Base-by-base conservation (phyloP, 2,888 invertebrate genomes). In the Lycaena phlaeas region DNA sequence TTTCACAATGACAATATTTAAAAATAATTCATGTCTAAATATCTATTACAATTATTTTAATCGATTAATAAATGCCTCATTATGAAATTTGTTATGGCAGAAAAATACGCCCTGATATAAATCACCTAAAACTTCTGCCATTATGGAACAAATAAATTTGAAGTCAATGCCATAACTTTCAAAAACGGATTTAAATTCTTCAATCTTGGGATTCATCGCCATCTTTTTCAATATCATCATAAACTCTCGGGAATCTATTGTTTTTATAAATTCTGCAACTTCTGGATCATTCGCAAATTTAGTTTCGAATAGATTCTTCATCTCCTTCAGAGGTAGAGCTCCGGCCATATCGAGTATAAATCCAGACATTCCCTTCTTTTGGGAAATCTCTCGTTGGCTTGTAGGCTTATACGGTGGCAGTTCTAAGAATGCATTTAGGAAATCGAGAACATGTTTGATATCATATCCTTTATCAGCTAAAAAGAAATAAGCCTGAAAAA, bases 401-500 rank as follows among this genome's bases (percentile, higher is more conserved):
- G 36, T 43, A 4, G 7, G 55, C 36, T 56, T 49, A 18, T 55
- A 61, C 7, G 58, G 53, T 25, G 59, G 58, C 36, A 61, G 40
- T 17, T 53, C 42, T 2, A 64, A 42, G 5, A 46, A 52, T 1
- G 49, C 41, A 30, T 68, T 64, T 3, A 68, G 44, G 10, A 44
- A 43, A 40, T 61, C 48, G 1, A 64, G 52, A 1, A 58, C 30
- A 18, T 47, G 38, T 28, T 57, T 48, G 2, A 62, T 48, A 14
- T 64, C 54, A 36, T 64, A 66, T 22, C 64, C 66, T 43, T 64
- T 65, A 5, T 54, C 46, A n/a, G 44, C 42, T 38, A 67, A 50
- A 42, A 51, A 61, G 17, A 37, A 39, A 26, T 52, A 45, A 2
- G 60, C 61, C 66, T 68, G 53, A 17, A 56, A 59, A 28, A 36